Percentiles rank a stretch among this genome's conserved stretches.
Evolutionary conservation across 1,140 invertebrate genomes (phyloP).

Genomic region (Polyergus mexicanus): DNA sequence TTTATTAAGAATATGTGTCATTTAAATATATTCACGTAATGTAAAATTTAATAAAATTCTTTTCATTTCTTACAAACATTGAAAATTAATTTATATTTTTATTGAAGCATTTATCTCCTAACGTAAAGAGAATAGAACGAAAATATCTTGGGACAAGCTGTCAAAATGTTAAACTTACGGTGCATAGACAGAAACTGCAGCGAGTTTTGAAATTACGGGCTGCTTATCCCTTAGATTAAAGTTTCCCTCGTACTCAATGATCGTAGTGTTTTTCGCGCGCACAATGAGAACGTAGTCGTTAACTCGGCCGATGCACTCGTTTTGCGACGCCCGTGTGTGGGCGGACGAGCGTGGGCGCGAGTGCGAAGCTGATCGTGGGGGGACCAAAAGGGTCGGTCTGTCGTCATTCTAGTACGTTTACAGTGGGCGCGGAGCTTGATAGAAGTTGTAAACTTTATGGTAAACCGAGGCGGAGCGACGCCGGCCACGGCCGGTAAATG

Average conservation of each 20-base stretch:
- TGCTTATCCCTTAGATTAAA: constrained; percentile 49
- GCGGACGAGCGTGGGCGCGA: constrained; percentile 34
- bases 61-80: not conserved
- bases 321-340: constrained; percentile 22
- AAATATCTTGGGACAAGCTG: constrained; percentile 3
- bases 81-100: not conserved
- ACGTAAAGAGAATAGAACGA: constrained; percentile 19
- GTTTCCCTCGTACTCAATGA: constrained; percentile 61
- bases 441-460: constrained; percentile 84
- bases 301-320: constrained; percentile 57
- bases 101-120: not conserved
- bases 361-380: constrained; percentile 67
- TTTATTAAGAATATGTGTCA: not conserved
- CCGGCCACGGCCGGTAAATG: constrained; percentile 79
- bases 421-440: constrained; percentile 74
- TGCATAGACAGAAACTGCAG: not conserved
- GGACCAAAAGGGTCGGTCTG: constrained; percentile 76
- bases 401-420: constrained; percentile 77
- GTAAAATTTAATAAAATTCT: too few species aligned
- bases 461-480: constrained; percentile 80
- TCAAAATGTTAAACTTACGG: constrained; percentile 32
- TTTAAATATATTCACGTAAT: not conserved
- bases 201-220: constrained; percentile 50
- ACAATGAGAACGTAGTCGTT: constrained; percentile 67
- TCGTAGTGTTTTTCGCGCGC: constrained; percentile 68